Evolutionary conservation across 2,113 vertebrate species (phyloP), one percentile per base, ranked within the genome.

Genomic region (Eupsittula cactorum): DNA sequence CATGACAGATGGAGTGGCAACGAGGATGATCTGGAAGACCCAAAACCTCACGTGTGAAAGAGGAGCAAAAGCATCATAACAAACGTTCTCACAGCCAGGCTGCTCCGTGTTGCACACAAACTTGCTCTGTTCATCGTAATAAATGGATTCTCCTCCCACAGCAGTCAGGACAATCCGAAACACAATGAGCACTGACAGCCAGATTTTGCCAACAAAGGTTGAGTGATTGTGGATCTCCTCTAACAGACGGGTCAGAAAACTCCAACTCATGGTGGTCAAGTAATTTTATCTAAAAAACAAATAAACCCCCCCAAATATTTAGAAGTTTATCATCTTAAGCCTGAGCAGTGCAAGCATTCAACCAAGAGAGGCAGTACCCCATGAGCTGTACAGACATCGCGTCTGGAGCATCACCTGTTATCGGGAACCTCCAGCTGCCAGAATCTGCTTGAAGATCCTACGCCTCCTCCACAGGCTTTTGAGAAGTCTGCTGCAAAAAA

Each of bases 161-260:
- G 99, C 99, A 2, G 99, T 99, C 5, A 99, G 98, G 31, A 99
- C 99, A 13, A 99, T 99, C 84, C 99, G 99, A 96, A 99, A 99
- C 69, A 99, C 98, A 42, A 99, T 99, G 96, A 99, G 94, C 77
- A 99, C 98, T 1, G 99, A 99, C 98, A 99, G 98, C 99, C 99
- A 99, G 98, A 99, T 99, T 97, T 99, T 99, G 97, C 99, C 99
- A 91, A 99, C 99, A 88, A 99, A 99, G 33, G 99, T 99, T 84
- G 99, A 99, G 94, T 99, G 99, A 97, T 99, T 99, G 98, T 99
- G 99, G 98, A 99, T 99, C 98, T 99, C 99, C 98, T 99, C 99
- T 96, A 99, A 98, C 96, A 99, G 98, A 88, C 99, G 99, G 41
- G 99, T 99, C 98, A 99, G 98, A 97, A 99, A 99, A 98, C 99